Base-by-base conservation (phyloP, 2,113 vertebrate genomes). In the Gasterosteus nipponicus region DNA sequence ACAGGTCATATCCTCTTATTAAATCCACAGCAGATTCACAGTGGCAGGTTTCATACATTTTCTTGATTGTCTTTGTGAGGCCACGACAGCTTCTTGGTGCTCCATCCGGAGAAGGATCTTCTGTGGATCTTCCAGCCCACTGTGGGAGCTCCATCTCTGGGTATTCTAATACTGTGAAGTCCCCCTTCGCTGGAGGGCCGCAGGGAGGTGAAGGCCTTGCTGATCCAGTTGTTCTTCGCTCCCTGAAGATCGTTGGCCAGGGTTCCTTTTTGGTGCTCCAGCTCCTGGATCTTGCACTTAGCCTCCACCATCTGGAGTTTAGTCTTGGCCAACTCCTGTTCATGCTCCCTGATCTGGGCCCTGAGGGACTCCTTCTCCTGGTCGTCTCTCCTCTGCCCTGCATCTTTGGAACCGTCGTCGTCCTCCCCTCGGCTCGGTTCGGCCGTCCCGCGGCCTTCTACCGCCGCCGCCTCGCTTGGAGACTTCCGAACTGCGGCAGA, bases 211-310 rank as follows among this genome's bases (percentile, higher is more conserved):
- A 99, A 94, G 54, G 97, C 96, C 94, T 98, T 98, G 84, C 93
- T 98, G 94, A 98, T 95, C 97, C 97, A 99, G 93, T 91, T 97
- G 95, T 97, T 97, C 93, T 95, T 97, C 66, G 96, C 95, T 76
- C 95, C 95, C 86, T 97, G 96, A 71, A 98, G 96, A 87, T 98
- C 95, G 75, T 92, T 96, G 93, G 94, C 92, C 70, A 98, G 93
- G 29, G 95, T 89, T 90, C 95, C 95, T 78, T 93, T 94, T 93
- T 98, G 95, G 89, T 99, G 97, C 89, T 98, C 95, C 89, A 98
- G 92, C 84, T 98, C 97, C 97, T 99, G 97, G 77, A 98, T 98
- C 90, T 95, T 97, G 88, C 96, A 98, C 78, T 96, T 96, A 83
- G 97, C 95, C 88, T 98, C 96, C 89, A 99, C 97, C 75, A 98